Base-by-base conservation (phyloP, 92 coral and sea anemone species). In the Epizoanthus ramosus region DNA sequence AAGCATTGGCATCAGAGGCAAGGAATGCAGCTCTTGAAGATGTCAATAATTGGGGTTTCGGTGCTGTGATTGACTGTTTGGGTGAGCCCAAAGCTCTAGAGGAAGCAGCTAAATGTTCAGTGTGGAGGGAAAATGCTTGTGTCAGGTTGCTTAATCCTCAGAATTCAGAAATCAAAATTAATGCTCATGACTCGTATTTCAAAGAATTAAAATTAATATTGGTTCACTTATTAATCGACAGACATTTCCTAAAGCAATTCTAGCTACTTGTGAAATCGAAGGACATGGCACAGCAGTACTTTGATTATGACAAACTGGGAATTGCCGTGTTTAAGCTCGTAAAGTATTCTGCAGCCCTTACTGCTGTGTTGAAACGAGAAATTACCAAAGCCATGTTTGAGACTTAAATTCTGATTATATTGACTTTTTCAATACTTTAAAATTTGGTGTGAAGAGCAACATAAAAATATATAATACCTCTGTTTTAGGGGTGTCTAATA, bases 301-400 rank as follows among this genome's bases (percentile, higher is more conserved):
- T 96, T 52, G 88, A 87, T 68, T 96, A 88, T 82, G 89, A 88
- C 9, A 96, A 90, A 87, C 80, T 94, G 47, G 99, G 99, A 3
- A 83, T 96, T 45, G 59, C 91, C 6, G 77, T 96, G 57, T 96
- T 91, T 82, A 83, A 90, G 73, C 88, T 95, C 15, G 83, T 79
- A 19, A 89, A 85, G 22, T 95, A 95, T 87, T 85, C 93, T 21
- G 85, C 91, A 39, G 98, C 98, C 18, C 80, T 95, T 43, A 80
- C 88, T 23, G 84, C 94, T 52, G 84, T 95, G 59, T 68, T 88
- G 52, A 93, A 89, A 85, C 91, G 72, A 18, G 86, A 83, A 50
- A 90, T 95, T 68, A 71, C 92, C 23, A 95, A 95, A 83, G 98
- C 95, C 68, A 95, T 95, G 47, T 93, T 93, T 93, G 96, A 91